Conservation (phyloP, 2,113 vertebrate species). For the Lophotis ruficrista region DNA sequence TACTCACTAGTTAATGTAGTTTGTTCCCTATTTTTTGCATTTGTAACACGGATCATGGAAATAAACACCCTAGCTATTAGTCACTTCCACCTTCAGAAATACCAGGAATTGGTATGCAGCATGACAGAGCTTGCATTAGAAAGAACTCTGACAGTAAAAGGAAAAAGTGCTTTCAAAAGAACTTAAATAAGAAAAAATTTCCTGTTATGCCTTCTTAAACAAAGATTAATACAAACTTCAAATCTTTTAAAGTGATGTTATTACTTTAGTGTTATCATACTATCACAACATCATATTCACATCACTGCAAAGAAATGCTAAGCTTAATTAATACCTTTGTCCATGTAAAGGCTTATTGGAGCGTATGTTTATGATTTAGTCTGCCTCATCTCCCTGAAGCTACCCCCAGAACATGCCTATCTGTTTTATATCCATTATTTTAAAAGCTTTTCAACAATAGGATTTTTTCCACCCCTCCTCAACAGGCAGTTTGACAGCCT, state of each 20-base stretch:
- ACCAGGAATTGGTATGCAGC: neutral
- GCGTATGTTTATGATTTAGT: neutral
- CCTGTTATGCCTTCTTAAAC: neutral
- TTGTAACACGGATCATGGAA: neutral
- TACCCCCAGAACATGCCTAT: neutral
- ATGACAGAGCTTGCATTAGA: neutral
- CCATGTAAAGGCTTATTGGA: neutral
- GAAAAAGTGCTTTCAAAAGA: neutral
- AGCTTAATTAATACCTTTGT: neutral
- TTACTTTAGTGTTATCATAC: neutral
- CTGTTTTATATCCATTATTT: neutral
- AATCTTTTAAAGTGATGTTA: neutral
- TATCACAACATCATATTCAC: neutral
- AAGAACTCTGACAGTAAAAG: neutral
- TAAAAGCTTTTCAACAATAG: neutral
- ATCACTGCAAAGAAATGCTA: neutral
- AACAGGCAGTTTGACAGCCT: neutral
- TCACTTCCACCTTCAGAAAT: conserved; percentile 59
- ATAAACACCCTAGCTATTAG: conserved; percentile 42
- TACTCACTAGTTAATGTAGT: neutral
- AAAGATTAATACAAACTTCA: neutral
- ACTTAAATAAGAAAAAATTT: neutral
- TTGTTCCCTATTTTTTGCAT: conserved; percentile 5
- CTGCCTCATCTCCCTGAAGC: neutral
- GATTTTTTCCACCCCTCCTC: neutral